Evolutionary conservation across 2,797 vertebrate species (phyloP).

Genomic region (Spinibarbus caldwelli): DNA sequence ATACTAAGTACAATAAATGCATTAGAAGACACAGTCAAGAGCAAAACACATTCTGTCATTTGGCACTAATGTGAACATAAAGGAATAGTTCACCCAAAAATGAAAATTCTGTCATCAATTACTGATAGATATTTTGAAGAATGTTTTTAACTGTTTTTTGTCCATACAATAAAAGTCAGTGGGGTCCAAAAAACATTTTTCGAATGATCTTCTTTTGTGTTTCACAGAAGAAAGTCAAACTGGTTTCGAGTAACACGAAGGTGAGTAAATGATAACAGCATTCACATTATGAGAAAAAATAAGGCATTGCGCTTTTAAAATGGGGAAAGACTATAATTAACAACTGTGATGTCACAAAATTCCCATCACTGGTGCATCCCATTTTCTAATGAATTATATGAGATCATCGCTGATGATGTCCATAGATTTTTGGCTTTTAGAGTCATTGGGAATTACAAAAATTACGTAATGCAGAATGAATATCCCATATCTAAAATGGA

Average conservation of each 20-base stretch:
- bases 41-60: slow-evolving; percentile 1
- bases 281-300: not conserved
- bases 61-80: not conserved
- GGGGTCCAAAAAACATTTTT: not conserved
- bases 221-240: not conserved
- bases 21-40: slow-evolving; percentile 9
- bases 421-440: not conserved
- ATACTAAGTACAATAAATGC: not conserved
- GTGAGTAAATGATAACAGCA: not conserved
- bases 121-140: not conserved
- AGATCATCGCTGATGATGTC: not conserved
- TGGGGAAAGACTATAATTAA: not conserved
- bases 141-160: not conserved
- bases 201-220: not conserved
- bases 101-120: not conserved
- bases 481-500: not conserved
- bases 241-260: not conserved
- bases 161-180: not conserved
- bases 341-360: not conserved
- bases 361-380: not conserved
- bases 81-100: not conserved
- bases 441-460: not conserved
- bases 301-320: slow-evolving; percentile 9
- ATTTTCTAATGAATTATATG: not conserved
- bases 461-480: not conserved